A percentile compares a stretch with the other conserved stretches of the same genome.
phyloP scores from a whole-genome alignment of 2,113 vertebrate species.

The Hucho hucho region DNA sequence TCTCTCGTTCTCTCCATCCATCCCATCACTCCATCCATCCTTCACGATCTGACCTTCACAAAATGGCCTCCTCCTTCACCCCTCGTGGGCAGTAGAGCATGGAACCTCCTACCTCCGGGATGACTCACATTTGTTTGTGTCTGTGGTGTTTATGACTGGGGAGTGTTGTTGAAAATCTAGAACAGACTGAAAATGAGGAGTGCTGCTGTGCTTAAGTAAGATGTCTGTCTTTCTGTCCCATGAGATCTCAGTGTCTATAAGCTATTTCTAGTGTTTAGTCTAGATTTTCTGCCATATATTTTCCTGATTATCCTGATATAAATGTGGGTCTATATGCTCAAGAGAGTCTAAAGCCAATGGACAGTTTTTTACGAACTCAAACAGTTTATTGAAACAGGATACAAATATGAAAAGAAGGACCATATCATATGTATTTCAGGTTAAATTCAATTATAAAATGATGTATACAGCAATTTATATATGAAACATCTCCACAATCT shows the following conservation, averaged over 20 bases:
- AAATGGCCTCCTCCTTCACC: conserved; percentile 59
- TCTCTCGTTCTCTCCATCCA: conserved; percentile 22
- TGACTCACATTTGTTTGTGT: conserved; percentile 26
- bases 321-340: too few relatives aligned
- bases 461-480: neutral
- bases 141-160: neutral
- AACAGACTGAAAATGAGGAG: too few relatives aligned
- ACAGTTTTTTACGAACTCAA: too few relatives aligned
- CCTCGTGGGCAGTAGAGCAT: conserved; percentile 35
- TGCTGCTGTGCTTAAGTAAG: too few relatives aligned
- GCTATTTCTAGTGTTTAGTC: too few relatives aligned
- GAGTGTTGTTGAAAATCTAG: neutral
- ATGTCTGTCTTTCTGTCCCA: too few relatives aligned
- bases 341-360: too few relatives aligned
- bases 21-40: conserved; percentile 58
- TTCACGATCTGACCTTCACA: conserved; percentile 69
- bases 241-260: too few relatives aligned
- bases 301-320: too few relatives aligned
- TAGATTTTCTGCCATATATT: too few relatives aligned
- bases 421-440: neutral
- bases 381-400: too few relatives aligned
- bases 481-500: neutral
- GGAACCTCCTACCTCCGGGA: conserved; percentile 38
- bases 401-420: too few relatives aligned
- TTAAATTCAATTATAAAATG: neutral